Evolutionary conservation across 1,140 invertebrate genomes (phyloP), one percentile per base, ranked within the genome.

Genomic region (Hycleus cichorii): DNA sequence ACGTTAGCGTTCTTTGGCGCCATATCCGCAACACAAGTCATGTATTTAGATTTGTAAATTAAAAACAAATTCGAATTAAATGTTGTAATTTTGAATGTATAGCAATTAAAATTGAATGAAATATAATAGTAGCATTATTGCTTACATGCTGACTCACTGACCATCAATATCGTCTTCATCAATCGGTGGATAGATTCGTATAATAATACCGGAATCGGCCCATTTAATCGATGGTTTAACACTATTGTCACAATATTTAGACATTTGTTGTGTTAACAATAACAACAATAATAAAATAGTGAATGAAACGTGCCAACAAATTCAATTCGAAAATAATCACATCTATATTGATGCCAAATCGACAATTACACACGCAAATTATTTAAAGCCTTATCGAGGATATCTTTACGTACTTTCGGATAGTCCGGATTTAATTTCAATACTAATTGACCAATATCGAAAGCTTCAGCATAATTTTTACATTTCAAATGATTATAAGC

Each of bases 401-500:
- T 92, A 59, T 97, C 95, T 72, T 95, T 96, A 58, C 82, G 85
- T 4, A 98, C 89, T 63, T 90, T 89, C 0, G 91, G 88, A 78
- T 94, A 97, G 63, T 95, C 90, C 0, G 93, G 90, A 75, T 88
- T 88, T 42, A 83, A 76, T 58, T 82, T 84, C 4, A 97, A 70
- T 4, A 98, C 88, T 62, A 88, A 81, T 58, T 95, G 87, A 58
- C 89, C 90, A 1, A 89, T 81, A 68, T 93, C 88, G 65, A 97
- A 91, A 1, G 82, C 83, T 69, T 95, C 90, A 0, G 92, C 89
- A 72, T 87, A 94, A 54, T 87, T 78, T 74, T 95, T 96, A 2
- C 87, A 87, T 73, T 98, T 98, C 72, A 97, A 81, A 69, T 90
- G 87, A 64, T 91, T 91, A 69, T 93, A 93, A 0, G 92, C 93